phyloP scores from a whole-genome alignment of 1,140 invertebrate genomes.

The Lepidurus arcticus region DNA sequence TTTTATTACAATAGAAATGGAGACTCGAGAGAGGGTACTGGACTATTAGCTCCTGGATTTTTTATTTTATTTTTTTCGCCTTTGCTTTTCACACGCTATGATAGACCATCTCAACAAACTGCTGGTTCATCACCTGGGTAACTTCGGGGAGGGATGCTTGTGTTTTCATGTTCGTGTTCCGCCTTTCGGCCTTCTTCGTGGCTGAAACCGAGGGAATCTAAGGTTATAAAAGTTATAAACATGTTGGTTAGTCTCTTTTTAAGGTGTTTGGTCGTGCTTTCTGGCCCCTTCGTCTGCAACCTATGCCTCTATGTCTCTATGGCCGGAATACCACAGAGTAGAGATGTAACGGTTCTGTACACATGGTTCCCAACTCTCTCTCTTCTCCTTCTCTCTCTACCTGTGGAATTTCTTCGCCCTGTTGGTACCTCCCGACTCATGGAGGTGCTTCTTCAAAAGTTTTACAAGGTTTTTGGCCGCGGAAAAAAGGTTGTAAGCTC shows the following conservation, averaged over 20 bases:
- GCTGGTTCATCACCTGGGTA: conserved; percentile 1
- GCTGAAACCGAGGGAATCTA: not conserved
- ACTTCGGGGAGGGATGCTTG: too few relatives aligned
- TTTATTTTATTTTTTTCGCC: not conserved
- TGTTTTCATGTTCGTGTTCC: not conserved
- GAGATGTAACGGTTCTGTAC: not conserved
- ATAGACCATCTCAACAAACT: not conserved
- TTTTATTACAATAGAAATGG: not conserved
- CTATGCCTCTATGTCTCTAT: too few relatives aligned
- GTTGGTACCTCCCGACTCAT: not conserved
- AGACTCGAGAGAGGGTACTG: too few relatives aligned
- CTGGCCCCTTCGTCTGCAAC: not conserved
- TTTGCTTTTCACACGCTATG: not conserved
- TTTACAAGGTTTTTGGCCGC: not conserved
- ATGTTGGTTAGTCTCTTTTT: not conserved
- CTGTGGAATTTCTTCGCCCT: not conserved
- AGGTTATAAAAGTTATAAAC: not conserved
- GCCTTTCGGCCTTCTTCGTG: not conserved
- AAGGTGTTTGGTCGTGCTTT: not conserved
- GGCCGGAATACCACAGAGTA: too few relatives aligned
- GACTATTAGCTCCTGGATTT: not conserved
- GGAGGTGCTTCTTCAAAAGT: not conserved
- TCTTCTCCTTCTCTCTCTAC: not conserved
- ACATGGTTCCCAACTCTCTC: not conserved
- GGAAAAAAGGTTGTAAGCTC: not conserved